Base-by-base conservation (phyloP, 2,888 invertebrate species). In the Apotomis turbidana region DNA sequence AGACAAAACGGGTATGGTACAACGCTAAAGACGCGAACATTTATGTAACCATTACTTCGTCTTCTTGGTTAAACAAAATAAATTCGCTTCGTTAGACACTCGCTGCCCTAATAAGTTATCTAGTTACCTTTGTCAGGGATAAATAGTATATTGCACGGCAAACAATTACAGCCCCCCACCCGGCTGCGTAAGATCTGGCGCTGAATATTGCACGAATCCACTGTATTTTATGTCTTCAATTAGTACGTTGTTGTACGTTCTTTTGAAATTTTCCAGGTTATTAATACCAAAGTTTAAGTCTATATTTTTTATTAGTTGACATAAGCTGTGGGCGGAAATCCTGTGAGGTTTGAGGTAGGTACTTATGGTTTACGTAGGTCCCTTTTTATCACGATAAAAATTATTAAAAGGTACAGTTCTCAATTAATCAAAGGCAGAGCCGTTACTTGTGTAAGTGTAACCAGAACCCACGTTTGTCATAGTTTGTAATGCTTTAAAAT, bases 101-200 rank as follows among this genome's bases (percentile, higher is more conserved):
- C 78, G 75, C 80, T 78, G 74, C 77, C 78, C 78, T 82, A 83
- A 83, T 86, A 85, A 82, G 78, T 85, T 85, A 87, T 81, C 83
- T 81, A 81, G 83, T 85, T 87, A 84, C 80, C 78, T 81, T 76
- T 81, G 84, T 83, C 86, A 83, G 82, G 81, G 82, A 86, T 81
- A 85, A 85, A 86, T 83, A 81, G 79, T 74, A 71, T 73, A 62
- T 60, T 73, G 79, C 77, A 78, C 76, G 77, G 80, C 73, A 78
- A 77, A 80, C 81, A 83, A 86, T 85, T 82, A 83, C 75, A 79
- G 77, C 76, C 52, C 74, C 75, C 75, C 74, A 74, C 73, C 55
- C 52, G 75, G 73, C 69, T 73, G 69, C 70, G 61, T 77, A 76
- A 78, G 78, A 79, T 79, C 76, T 74, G 72, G 76, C 78, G 71